phyloP scores from a whole-genome alignment of 2,113 vertebrate species.

The Orthochromis indermauri region DNA sequence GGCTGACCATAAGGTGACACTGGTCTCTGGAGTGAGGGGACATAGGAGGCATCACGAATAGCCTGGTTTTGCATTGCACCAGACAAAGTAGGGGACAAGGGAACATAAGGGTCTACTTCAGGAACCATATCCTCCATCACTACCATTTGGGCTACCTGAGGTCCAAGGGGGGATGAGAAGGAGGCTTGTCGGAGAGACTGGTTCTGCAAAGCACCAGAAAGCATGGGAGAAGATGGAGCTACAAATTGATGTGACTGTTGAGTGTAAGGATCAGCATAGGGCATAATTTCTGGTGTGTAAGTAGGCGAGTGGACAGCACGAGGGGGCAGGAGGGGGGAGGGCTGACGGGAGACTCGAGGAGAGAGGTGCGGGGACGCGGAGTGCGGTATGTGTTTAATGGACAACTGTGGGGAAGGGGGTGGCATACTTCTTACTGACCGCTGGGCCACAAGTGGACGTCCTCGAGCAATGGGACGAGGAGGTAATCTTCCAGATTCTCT shows the following conservation, averaged over 20 bases:
- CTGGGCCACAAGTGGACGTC: constrained; percentile 62
- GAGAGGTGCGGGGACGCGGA: constrained; percentile 55
- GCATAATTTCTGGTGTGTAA: background rate
- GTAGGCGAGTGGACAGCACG: background rate
- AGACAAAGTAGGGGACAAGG: constrained; percentile 34
- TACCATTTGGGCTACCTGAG: background rate
- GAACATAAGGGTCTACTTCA: constrained; percentile 4
- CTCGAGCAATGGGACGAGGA: constrained; percentile 62
- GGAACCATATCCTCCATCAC: constrained; percentile 23
- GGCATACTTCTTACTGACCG: constrained; percentile 59
- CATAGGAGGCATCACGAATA: constrained; percentile 42
- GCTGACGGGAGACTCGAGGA: constrained; percentile 48
- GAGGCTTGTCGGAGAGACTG: constrained; percentile 20
- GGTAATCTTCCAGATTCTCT: constrained; percentile 47
- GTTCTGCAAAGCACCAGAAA: constrained; percentile 41
- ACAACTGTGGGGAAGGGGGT: constrained; percentile 61
- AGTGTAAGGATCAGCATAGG: constrained; percentile 43
- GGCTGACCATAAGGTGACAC: constrained; percentile 37
- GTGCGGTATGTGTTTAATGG: constrained; percentile 56
- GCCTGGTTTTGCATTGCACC: constrained; percentile 48
- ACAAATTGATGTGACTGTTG: constrained; percentile 11
- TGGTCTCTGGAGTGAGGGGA: constrained; percentile 30
- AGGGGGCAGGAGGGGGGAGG: constrained; percentile 34
- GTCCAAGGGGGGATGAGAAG: constrained; percentile 8
- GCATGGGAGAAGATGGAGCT: constrained; percentile 35